Base-by-base conservation (phyloP, 2,888 invertebrate species). In the Cremastinae sp. region DNA sequence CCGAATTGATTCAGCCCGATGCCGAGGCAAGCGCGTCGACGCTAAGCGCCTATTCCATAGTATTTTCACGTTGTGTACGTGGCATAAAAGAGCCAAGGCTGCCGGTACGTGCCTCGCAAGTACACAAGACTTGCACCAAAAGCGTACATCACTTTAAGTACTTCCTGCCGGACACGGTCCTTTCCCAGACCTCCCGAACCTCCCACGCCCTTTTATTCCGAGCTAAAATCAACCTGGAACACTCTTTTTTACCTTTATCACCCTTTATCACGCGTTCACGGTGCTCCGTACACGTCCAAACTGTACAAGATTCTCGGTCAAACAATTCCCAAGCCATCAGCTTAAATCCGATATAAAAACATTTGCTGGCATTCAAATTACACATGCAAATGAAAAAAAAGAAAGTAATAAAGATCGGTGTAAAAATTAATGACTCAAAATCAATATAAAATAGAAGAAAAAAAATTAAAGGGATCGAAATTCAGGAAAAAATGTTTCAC, bases 61-160 rank as follows among this genome's bases (percentile, higher is more conserved):
- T 75, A 54, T 59, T 70, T 65, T 47, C 75, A 75, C 75, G 75
- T 75, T 70, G 75, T 74, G 75, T 72, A 78, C 68, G 70, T 41
- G 72, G 74, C 79, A 78, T 82, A 83, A 81, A 83, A 78, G 65
- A 53, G 28, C 65, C 53, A 38, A 43, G 80, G 78, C 75, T 69
- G 80, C 75, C 70, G 41, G 80, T 79, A 77, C 80, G 83, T 79
- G 79, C 79, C 77, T 74, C 49, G 74, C 62, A 81, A 79, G 79
- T 82, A 80, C 78, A 77, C 81, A 81, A 47, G 38, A 56, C 75
- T 49, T 82, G 78, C 81, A 82, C 82, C 81, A 79, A 80, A 81
- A 83, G 71, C 83, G 82, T 85, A 85, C 81, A 85, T 86, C 86
- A 82, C 80, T 72, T 74, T 81, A 81, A 82, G 80, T 82, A 81